Conservation (phyloP, 2,888 invertebrate genomes). For the Pammene aurita region DNA sequence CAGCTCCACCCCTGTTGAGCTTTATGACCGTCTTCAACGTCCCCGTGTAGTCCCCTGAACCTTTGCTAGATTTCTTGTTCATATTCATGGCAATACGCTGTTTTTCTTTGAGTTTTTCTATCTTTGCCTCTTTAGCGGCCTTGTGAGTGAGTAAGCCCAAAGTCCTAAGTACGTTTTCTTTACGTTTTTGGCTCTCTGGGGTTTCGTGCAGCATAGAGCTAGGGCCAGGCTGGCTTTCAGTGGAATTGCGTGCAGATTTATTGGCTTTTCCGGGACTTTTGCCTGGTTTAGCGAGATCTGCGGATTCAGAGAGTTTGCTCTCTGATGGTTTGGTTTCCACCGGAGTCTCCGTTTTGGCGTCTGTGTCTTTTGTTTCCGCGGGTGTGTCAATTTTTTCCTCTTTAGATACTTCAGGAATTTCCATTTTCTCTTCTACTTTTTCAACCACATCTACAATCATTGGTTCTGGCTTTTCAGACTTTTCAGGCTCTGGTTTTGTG, state of each 20-base stretch:
- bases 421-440: slow-evolving; percentile 38
- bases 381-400: slow-evolving; percentile 41
- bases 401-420: slow-evolving; percentile 38
- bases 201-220: slow-evolving; percentile 76
- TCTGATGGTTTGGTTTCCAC: slow-evolving; percentile 32
- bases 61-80: slow-evolving; percentile 61
- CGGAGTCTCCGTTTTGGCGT: slow-evolving; percentile 40
- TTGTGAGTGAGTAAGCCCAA: slow-evolving; percentile 89
- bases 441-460: slow-evolving; percentile 40
- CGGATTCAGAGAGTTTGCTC: slow-evolving; percentile 41
- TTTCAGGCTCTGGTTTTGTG: slow-evolving; percentile 29
- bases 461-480: slow-evolving; percentile 32
- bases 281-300: slow-evolving; percentile 44
- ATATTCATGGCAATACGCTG: slow-evolving; percentile 64
- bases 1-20: slow-evolving; percentile 82
- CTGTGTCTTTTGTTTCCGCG: slow-evolving; percentile 40
- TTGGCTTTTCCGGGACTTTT: slow-evolving; percentile 53
- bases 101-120: slow-evolving; percentile 81
- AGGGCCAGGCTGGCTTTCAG: slow-evolving; percentile 67
- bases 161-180: slow-evolving; percentile 89
- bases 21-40: slow-evolving; percentile 93
- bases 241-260: slow-evolving; percentile 64
- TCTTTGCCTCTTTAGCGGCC: slow-evolving; percentile 87
- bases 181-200: slow-evolving; percentile 86
- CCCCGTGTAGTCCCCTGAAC: slow-evolving; percentile 86